Base-by-base conservation (phyloP, 2,888 invertebrate species). In the Meloe dianella region DNA sequence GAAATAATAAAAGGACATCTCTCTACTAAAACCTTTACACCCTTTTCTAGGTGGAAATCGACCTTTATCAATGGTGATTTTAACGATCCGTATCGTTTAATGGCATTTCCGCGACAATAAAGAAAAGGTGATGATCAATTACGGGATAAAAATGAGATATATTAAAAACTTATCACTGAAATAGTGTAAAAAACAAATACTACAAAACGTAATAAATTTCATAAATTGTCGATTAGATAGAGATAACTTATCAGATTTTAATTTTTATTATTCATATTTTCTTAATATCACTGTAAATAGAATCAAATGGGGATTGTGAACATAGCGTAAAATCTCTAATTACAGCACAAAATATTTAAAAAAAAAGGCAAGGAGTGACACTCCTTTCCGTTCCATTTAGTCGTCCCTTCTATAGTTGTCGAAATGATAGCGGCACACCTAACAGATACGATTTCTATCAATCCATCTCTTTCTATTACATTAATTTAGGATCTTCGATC, bases 81-180 rank as follows among this genome's bases (percentile, higher is more conserved):
- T 78, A 79, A 80, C 77, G 79, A 79, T 76, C 79, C 78, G 74
- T 76, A 74, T 77, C 75, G 12, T 71, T 79, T 77, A 77, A 79
- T 79, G 79, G 76, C 79, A 79, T 80, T 80, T 77, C 74, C 71
- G 66, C 72, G 54, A 54, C 20, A 54, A 54, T 24, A 41, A 5
- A 35, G 71, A 72, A 78, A 77, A 76, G 79, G 78, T 78, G 75
- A 75, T 75, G 78, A 75, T 77, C 78, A 74, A 78, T 78, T 77
- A 51, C 63, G 63, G 60, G 35, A 60, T 12, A 38, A n/a, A 38
- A 38, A 38, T 2, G 8, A 41, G 8, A 41, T 2, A 1, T 5
- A 41, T 7, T 17, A 41, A 41, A n/a, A 7, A 7, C n/a, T 41
- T 8, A n/a, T 1, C 41, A 17, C n/a, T 7, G 17, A 6, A n/a